phyloP scores from a whole-genome alignment of 2,113 vertebrate genomes.

The Etheostoma spectabile region DNA sequence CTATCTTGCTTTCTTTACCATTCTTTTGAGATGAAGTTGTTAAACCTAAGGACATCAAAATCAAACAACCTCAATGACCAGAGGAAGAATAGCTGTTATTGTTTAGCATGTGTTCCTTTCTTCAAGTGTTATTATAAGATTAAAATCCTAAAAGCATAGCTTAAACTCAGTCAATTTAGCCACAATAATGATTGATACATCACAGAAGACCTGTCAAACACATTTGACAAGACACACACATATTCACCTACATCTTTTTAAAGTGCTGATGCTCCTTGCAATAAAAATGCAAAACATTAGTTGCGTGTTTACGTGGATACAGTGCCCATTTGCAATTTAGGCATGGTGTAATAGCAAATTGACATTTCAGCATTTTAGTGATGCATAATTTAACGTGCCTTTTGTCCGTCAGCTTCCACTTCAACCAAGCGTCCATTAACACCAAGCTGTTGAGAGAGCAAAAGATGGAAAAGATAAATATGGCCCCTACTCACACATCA shows the following conservation, averaged over 20 bases:
- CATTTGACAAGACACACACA: not conserved
- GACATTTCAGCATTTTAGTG: constrained; percentile 53
- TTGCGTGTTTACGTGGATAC: constrained; percentile 18
- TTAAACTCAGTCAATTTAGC: not conserved
- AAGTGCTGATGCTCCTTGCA: constrained; percentile 4
- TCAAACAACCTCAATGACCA: not conserved
- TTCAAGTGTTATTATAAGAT: not conserved
- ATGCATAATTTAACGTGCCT: constrained; percentile 58
- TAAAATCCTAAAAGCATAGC: not conserved
- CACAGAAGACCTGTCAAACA: not conserved
- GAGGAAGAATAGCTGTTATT: not conserved
- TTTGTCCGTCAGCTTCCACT: constrained; percentile 3
- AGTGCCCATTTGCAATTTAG: constrained; percentile 18
- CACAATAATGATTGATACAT: not conserved
- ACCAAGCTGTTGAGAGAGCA: constrained; percentile 6
- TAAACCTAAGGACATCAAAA: not conserved
- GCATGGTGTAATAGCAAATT: constrained; percentile 3
- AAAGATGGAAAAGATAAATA: constrained; percentile 1
- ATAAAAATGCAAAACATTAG: constrained; percentile 10
- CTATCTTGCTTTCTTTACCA: not conserved
- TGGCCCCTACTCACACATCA: not conserved
- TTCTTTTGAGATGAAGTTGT: not conserved
- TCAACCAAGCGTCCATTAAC: constrained; percentile 48
- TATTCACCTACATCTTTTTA: not conserved
- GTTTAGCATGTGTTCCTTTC: not conserved